Evolutionary conservation across 2,888 invertebrate species (phyloP), one percentile per base, ranked within the genome.

Genomic region (Xanthia togata): DNA sequence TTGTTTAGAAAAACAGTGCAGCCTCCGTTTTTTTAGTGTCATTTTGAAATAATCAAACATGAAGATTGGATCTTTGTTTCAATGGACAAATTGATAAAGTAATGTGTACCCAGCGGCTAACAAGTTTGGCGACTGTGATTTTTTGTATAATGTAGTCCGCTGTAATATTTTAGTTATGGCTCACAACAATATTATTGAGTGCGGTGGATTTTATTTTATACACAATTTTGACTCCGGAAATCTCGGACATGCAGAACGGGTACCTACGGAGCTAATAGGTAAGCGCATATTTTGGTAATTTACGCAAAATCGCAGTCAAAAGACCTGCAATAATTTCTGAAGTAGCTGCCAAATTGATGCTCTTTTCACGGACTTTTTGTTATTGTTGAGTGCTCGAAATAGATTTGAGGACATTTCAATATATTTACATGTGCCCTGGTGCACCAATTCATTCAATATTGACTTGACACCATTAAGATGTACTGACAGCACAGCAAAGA

Each of bases 221-320:
- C 98, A 98, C 89, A 98, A 98, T 93, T 99, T 99, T 96, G 99
- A 99, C 95, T 99, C 99, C 63, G 99, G 98, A 78, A 99, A 99
- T 96, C 97, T 99, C 89, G 98, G 98, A 73, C 97, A 97, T 95
- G 98, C 98, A 72, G 98, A 98, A 93, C 97, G 97, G 90, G 98
- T 98, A 76, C 96, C 97, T 65, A 96, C 96, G 92, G 97, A 96
- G 91, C 96, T 97, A 87, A 97, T 97, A 88, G 97, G 97, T 97
- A 93, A 96, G 95, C 91, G 62, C 76, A 64, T 78, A 76, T 76
- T 79, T 74, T 35, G 23, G 31, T 83, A 72, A 69, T 79, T 70
- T 63, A 72, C 69, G 59, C 77, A 73, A 87, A 78, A 89, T 86
- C 86, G 77, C 90, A 88, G 88, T 90, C 90, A 90, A 91, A 91